Conservation (phyloP, 1,140 invertebrate species). For the Drosophila ohnishii region DNA sequence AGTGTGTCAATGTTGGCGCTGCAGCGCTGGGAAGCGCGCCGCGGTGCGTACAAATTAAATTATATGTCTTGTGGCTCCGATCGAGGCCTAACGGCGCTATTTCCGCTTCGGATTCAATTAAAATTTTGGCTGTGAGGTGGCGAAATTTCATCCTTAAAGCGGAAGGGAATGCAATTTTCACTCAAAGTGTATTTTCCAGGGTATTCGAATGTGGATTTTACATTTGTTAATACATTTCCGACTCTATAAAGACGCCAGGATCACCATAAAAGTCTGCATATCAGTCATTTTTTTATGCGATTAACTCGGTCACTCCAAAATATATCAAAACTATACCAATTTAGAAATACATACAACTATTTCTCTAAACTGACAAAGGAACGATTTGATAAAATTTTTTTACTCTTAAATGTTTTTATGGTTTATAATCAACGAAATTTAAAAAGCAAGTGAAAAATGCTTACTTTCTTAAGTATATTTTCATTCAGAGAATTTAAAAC, state of each 20-base stretch:
- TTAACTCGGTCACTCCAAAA: too few relatives aligned
- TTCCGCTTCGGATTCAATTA: constrained; percentile 48
- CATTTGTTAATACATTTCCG: neutral
- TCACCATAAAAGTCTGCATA: neutral
- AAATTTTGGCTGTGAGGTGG: constrained; percentile 14
- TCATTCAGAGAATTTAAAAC: neutral
- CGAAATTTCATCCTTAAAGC: constrained; percentile 23
- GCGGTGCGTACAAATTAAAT: constrained; percentile 45
- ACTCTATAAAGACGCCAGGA: neutral
- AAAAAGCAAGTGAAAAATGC: too few relatives aligned
- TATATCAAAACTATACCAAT: too few relatives aligned
- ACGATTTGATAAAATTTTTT: too few relatives aligned
- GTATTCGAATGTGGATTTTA: neutral
- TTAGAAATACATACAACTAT: too few relatives aligned
- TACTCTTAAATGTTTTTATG: too few relatives aligned
- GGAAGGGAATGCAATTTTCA: constrained; percentile 6
- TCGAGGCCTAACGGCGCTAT: constrained; percentile 50
- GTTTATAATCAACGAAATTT: too few relatives aligned
- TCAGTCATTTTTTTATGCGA: too few relatives aligned
- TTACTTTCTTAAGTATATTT: too few relatives aligned
- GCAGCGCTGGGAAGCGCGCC: constrained; percentile 28
- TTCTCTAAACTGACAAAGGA: too few relatives aligned
- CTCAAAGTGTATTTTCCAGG: neutral
- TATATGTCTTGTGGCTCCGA: constrained; percentile 43
- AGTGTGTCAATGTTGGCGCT: constrained; percentile 75